Conservation (phyloP, 2,888 invertebrate species). For the Calameuta idolon region DNA sequence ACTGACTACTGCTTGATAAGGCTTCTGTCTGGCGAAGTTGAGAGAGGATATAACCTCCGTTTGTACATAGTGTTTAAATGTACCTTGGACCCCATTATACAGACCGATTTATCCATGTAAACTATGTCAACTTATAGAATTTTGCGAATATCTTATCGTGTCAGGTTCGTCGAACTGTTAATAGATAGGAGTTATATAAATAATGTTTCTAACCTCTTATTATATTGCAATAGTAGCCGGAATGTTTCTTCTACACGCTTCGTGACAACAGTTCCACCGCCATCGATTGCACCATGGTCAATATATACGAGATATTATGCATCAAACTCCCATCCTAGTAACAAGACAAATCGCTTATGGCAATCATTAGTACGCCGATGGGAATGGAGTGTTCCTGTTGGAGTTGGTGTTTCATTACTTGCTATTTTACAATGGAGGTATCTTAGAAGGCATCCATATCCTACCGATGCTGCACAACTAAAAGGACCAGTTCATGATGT, state of each 20-base stretch:
- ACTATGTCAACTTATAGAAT: constrained; percentile 41
- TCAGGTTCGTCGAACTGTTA: constrained; percentile 24
- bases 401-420: constrained; percentile 52
- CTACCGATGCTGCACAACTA: constrained; percentile 29
- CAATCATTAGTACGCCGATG: constrained; percentile 40
- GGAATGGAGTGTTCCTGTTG: constrained; percentile 50
- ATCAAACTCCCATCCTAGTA: constrained; percentile 26
- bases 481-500: constrained; percentile 44
- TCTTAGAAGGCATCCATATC: constrained; percentile 46
- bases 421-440: constrained; percentile 53
- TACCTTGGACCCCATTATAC: constrained; percentile 10
- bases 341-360: constrained; percentile 32
- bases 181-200: neutral
- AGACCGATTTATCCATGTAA: constrained; percentile 20
- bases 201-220: constrained; percentile 2
- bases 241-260: neutral
- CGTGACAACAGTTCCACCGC: neutral
- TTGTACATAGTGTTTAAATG: neutral
- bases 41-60: neutral
- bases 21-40: neutral
- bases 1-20: neutral
- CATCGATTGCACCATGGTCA: constrained; percentile 4
- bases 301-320: constrained; percentile 27
- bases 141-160: constrained; percentile 26
- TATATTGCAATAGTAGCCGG: neutral